These are phyloP conservation scores for Lerema accius DNA, from an alignment of 1,140 invertebrate species.

Conservation along the genomic window DNA sequence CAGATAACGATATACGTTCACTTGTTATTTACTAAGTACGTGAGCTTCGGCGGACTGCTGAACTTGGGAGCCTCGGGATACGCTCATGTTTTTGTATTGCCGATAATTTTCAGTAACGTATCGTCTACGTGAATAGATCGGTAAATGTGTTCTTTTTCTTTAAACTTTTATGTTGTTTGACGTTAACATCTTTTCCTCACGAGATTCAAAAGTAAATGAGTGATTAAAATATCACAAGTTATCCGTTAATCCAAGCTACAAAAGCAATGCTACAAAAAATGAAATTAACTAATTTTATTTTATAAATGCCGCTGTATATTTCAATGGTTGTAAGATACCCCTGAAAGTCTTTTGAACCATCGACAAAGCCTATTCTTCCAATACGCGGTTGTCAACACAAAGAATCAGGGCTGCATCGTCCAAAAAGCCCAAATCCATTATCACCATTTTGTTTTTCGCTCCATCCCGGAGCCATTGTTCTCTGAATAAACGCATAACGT, in stretches of 20 bases:
- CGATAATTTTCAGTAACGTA: slow-evolving; percentile 1
- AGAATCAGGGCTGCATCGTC: slow-evolving; percentile 26
- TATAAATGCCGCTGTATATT: not conserved
- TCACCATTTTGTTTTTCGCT: slow-evolving; percentile 19
- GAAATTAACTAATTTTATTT: too few relatives aligned
- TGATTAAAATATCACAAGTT: too few relatives aligned
- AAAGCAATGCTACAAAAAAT: too few relatives aligned
- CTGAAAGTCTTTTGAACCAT: slow-evolving; percentile 14
- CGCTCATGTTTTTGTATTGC: slow-evolving; percentile 16
- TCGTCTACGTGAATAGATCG: not conserved
- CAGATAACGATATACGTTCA: slow-evolving; percentile 18
- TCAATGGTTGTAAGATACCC: too few relatives aligned
- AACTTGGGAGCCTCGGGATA: not conserved
- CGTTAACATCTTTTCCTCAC: too few relatives aligned
- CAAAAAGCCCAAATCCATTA: slow-evolving; percentile 31
- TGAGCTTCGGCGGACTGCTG: slow-evolving; percentile 9
- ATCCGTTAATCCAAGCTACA: too few relatives aligned
- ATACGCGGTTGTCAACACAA: slow-evolving; percentile 30
- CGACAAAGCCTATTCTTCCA: slow-evolving; percentile 20
- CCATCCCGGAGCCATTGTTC: slow-evolving; percentile 21
- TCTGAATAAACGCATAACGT: slow-evolving; percentile 28
- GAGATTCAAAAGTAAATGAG: too few relatives aligned
- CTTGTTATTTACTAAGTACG: slow-evolving; percentile 29
- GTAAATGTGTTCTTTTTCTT: not conserved
- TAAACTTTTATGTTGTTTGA: too few relatives aligned